Base-by-base conservation (phyloP, 2,888 invertebrate species). In the Cheilosia urbana region DNA sequence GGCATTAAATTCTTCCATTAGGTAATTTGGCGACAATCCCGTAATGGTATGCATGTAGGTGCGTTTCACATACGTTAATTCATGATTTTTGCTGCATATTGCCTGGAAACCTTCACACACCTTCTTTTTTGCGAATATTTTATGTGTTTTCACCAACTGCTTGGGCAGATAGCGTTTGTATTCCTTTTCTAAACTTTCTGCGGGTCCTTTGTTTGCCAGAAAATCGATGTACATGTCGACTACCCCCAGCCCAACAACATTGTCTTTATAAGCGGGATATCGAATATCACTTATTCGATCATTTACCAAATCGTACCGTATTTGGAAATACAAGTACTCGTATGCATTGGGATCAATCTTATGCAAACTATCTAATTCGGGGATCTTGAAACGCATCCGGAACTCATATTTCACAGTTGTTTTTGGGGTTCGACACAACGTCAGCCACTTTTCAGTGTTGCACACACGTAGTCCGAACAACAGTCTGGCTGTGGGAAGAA, bases 311-410 rank as follows among this genome's bases (percentile, higher is more conserved):
- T 98, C 98, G 90, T 94, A 93, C 37, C 97, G 93, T 55, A 96
- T 96, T 94, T 97, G 98, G 91, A 95, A 95, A 90, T 96, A 98
- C 90, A 96, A 96, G 91, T 97, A 98, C 89, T 97, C 95, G 90
- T 96, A 97, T 1, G 97, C 96, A 71, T 94, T 94, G 60, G 93
- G 92, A 92, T 98, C 97, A 63, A 96, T 92, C 76, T 88, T 88
- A 17, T 89, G 88, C 47, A 92, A 88, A 0, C 88, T 88, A 63
- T 90, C 90, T 85, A 92, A 62, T 6, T 91, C 90, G 2, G 92
- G 91, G 1, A 95, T 94, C 93, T 96, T 97, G 90, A 95, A 97
- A 68, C 98, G 94, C 89, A 98, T 94, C 84, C 97, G 94, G 88
- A 97, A 95, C 88, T 96, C 96, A 89, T 95, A 95, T 88, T 94